phyloP scores from a whole-genome alignment of 2,888 invertebrate genomes.

The Acleris emargana region DNA sequence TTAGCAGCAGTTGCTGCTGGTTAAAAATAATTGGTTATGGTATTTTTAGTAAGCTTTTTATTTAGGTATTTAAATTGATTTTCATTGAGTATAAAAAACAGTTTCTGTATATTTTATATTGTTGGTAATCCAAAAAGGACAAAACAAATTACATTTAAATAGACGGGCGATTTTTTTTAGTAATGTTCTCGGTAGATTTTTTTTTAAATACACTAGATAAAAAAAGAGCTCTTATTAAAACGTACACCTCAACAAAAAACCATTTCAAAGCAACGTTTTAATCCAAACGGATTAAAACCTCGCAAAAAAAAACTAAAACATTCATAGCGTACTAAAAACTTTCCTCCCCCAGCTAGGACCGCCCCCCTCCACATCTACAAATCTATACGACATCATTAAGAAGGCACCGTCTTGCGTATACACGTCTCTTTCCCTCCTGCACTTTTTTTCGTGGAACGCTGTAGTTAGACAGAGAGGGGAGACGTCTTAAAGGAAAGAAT shows the following conservation, averaged over 20 bases:
- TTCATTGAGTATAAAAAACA: background rate
- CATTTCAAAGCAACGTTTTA: slow-evolving; percentile 7
- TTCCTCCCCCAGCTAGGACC: slow-evolving; percentile 58
- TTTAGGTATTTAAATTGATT: background rate
- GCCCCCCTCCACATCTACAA: slow-evolving; percentile 72
- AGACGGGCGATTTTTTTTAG: too few relatives aligned
- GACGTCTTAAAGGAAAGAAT: slow-evolving; percentile 70
- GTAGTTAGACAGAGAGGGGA: slow-evolving; percentile 52
- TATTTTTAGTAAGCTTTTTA: background rate
- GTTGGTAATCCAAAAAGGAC: background rate
- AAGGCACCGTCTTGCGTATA: slow-evolving; percentile 76
- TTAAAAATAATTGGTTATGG: background rate
- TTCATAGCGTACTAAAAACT: slow-evolving; percentile 70
- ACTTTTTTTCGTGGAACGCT: slow-evolving; percentile 46
- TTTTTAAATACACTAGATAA: background rate
- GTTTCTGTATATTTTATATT: background rate
- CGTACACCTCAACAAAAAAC: background rate
- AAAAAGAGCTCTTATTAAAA: background rate
- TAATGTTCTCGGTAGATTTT: background rate
- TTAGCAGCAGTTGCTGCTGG: slow-evolving; percentile 2
- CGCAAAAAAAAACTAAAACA: slow-evolving; percentile 58
- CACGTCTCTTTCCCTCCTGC: slow-evolving; percentile 60
- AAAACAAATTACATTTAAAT: too few relatives aligned
- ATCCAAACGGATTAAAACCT: slow-evolving; percentile 3
- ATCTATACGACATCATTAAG: slow-evolving; percentile 83